Conservation (phyloP, 2,797 vertebrate species). For the Sparus aurata region DNA sequence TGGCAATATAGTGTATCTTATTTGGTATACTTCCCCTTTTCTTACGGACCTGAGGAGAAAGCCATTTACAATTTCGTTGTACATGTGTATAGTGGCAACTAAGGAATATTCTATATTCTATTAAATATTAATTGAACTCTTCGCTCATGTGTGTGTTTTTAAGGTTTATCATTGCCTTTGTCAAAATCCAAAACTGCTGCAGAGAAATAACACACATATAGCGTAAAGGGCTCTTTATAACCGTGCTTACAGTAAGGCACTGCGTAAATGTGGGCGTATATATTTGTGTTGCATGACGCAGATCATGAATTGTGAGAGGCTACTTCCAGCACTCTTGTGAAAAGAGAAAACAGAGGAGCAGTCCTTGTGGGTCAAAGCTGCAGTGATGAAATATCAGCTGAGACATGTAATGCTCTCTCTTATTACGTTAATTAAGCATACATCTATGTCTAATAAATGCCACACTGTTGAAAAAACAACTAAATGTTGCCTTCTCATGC, state of each 20-base stretch:
- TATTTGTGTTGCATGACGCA: conserved; percentile 44
- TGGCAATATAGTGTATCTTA: no score
- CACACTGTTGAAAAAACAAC: conserved; percentile 38
- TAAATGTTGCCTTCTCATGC: conserved; percentile 36
- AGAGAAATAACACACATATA: conserved; percentile 11
- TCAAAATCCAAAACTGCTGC: not conserved
- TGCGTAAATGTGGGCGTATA: conserved; percentile 26
- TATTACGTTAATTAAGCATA: conserved; percentile 32
- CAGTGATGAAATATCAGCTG: conserved; percentile 32
- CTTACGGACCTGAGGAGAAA: no score
- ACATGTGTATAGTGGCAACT: no score
- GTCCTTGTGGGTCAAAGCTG: conserved; percentile 33
- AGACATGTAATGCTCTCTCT: conserved; percentile 36
- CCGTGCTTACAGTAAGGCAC: not conserved
- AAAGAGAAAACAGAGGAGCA: conserved; percentile 35
- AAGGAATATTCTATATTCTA: no score
- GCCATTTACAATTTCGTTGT: no score
- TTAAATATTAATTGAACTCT: not conserved
- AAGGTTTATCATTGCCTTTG: not conserved
- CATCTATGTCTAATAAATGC: conserved; percentile 13
- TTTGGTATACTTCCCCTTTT: no score
- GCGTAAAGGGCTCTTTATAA: conserved; percentile 2
- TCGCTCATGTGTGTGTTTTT: not conserved
- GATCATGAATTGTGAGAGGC: conserved; percentile 34
- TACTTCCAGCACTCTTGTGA: conserved; percentile 30